Conservation (phyloP, 1,140 invertebrate genomes). For the Leptopilina boulardi region DNA sequence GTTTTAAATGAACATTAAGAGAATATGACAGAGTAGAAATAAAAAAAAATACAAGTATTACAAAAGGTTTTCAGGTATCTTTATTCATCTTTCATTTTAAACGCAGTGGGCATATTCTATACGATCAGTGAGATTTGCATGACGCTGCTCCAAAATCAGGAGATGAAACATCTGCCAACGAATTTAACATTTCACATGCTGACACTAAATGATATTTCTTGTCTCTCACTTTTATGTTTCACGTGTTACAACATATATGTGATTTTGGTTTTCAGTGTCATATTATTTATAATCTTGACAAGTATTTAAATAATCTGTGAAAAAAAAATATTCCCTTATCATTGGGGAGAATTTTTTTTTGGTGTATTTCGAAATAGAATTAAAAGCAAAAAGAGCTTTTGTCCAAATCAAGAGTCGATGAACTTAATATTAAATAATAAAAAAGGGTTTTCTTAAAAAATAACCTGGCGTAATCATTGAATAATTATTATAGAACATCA, state of each 20-base stretch:
- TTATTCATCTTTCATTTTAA: slow-evolving; percentile 58
- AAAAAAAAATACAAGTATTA: not conserved
- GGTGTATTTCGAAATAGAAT: no score
- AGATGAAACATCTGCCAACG: slow-evolving; percentile 23
- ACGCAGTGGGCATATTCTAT: slow-evolving; percentile 34
- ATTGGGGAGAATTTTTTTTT: no score
- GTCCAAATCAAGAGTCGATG: no score
- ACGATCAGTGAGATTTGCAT: slow-evolving; percentile 51
- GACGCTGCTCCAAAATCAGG: slow-evolving; percentile 35
- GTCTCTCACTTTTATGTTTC: slow-evolving; percentile 44
- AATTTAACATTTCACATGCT: slow-evolving; percentile 41
- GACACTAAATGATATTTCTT: slow-evolving; percentile 39
- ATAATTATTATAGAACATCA: no score
- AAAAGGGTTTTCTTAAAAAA: no score
- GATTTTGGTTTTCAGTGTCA: not conserved
- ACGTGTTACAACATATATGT: not conserved
- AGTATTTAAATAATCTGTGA: no score
- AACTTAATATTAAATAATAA: no score
- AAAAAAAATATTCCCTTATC: no score
- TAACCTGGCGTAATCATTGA: no score
- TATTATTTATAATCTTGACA: not conserved
- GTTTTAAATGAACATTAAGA: not conserved
- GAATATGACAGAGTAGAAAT: not conserved
- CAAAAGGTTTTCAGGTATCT: slow-evolving; percentile 50
- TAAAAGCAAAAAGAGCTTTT: no score